phyloP scores from a whole-genome alignment of 2,888 invertebrate species.

The Cryptophagus acutangulus region DNA sequence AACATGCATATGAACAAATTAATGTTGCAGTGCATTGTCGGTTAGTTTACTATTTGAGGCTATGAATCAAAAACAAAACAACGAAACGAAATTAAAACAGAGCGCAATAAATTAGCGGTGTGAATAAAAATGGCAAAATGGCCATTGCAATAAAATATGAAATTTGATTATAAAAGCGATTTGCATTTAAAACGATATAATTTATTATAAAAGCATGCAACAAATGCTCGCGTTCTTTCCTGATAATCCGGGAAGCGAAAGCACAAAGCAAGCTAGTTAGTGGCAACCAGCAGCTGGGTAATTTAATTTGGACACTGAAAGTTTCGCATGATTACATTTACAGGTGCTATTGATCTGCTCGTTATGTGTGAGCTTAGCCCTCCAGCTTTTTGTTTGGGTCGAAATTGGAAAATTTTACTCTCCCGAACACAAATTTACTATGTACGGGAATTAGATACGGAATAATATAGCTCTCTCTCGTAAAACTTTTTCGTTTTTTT shows the following conservation, averaged over 20 bases:
- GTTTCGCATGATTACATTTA: conserved; percentile 43
- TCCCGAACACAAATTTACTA: conserved; percentile 14
- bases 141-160: conserved; percentile 3
- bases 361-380: conserved; percentile 37
- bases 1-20: too few species aligned
- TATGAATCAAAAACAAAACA: conserved; percentile 3
- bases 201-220: conserved; percentile 8
- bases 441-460: conserved; percentile 16
- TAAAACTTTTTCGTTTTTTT: conserved; percentile 1
- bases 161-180: not conserved
- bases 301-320: conserved; percentile 32
- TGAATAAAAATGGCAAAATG: too few species aligned
- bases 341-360: conserved; percentile 44
- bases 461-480: conserved; percentile 4
- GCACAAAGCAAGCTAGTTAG: conserved; percentile 25
- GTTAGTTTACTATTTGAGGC: conserved; percentile 3
- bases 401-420: conserved; percentile 13
- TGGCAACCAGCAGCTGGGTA: conserved; percentile 24
- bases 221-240: conserved; percentile 5
- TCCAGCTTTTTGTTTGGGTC: conserved; percentile 15
- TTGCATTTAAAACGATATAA: not conserved
- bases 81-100: conserved; percentile 1
- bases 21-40: too few species aligned
- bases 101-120: not conserved
- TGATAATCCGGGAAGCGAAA: conserved; percentile 8